Conservation (phyloP, 2,797 vertebrate genomes). For the Coendou prehensilis region DNA sequence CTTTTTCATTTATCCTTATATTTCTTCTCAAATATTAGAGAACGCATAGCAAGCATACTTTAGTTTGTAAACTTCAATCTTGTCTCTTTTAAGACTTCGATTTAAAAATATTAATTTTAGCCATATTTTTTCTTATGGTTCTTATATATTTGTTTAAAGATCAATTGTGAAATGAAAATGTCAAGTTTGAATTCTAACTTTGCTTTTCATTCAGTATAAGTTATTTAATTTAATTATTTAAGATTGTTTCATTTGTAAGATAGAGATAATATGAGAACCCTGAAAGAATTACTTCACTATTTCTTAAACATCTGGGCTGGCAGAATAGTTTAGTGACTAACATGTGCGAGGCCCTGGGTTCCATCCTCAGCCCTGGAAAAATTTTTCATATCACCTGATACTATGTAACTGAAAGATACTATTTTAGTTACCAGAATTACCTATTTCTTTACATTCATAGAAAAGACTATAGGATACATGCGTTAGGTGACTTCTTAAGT, state of each 20-base stretch:
- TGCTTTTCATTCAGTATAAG: constrained; percentile 46
- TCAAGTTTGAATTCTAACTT: constrained; percentile 67
- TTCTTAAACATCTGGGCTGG: constrained; percentile 10
- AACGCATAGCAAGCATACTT: not conserved
- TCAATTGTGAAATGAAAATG: constrained; percentile 58
- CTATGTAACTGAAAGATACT: not conserved
- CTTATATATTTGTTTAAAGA: constrained; percentile 65
- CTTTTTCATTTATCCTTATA: constrained; percentile 62
- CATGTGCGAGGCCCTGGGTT: not conserved
- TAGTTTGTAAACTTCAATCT: constrained; percentile 64
- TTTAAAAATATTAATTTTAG: constrained; percentile 31
- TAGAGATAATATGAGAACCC: not conserved
- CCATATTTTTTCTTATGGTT: constrained; percentile 61
- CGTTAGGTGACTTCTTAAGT: not conserved
- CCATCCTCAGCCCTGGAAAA: not conserved
- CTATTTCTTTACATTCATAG: not conserved
- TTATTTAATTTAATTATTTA: constrained; percentile 44
- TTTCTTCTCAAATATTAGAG: constrained; percentile 63
- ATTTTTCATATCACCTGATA: not conserved
- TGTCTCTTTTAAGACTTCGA: constrained; percentile 49
- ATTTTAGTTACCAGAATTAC: constrained; percentile 29
- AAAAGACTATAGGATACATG: constrained; percentile 10
- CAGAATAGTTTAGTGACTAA: not conserved
- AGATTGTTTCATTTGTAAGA: not conserved
- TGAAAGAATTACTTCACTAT: constrained; percentile 44